These are phyloP conservation scores for Oxyruncus cristatus DNA, from an alignment of 2,113 vertebrate species.

Conservation along the genomic window DNA sequence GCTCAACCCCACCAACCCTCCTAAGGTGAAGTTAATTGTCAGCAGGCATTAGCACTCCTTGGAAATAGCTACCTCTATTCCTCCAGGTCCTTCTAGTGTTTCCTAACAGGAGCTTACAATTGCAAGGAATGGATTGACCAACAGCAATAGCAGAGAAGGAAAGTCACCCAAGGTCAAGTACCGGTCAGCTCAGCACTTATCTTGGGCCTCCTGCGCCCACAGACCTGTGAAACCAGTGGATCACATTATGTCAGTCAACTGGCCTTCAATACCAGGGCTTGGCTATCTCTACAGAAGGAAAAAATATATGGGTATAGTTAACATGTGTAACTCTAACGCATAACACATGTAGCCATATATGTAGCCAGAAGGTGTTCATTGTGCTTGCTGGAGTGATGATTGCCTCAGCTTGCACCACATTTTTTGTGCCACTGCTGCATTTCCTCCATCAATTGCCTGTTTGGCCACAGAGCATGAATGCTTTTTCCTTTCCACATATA, in stretches of 20 bases:
- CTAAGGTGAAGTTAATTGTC: background rate
- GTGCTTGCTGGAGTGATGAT: slow-evolving; percentile 62
- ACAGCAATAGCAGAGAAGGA: background rate
- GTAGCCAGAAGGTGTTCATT: slow-evolving; percentile 68
- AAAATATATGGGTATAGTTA: slow-evolving; percentile 65
- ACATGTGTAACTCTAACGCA: slow-evolving; percentile 65
- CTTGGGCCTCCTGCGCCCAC: background rate
- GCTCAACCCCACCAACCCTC: accelerated
- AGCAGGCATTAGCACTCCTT: background rate
- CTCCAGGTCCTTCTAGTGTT: background rate
- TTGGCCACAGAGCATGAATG: slow-evolving; percentile 10
- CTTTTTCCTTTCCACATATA: background rate
- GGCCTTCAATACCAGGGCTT: slow-evolving; percentile 11
- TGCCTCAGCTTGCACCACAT: slow-evolving; percentile 67
- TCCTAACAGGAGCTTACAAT: background rate
- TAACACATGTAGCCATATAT: slow-evolving; percentile 66
- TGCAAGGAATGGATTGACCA: background rate
- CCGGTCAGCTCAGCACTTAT: background rate
- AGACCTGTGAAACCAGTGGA: background rate
- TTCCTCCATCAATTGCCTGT: slow-evolving; percentile 33
- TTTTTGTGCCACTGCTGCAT: slow-evolving; percentile 52
- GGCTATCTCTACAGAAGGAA: slow-evolving; percentile 54
- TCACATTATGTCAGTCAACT: background rate
- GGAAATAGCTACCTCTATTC: background rate
- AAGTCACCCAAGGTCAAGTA: background rate